These are phyloP conservation scores for Hippolais icterina DNA, from an alignment of 2,113 vertebrate species.

Conservation along the genomic window DNA sequence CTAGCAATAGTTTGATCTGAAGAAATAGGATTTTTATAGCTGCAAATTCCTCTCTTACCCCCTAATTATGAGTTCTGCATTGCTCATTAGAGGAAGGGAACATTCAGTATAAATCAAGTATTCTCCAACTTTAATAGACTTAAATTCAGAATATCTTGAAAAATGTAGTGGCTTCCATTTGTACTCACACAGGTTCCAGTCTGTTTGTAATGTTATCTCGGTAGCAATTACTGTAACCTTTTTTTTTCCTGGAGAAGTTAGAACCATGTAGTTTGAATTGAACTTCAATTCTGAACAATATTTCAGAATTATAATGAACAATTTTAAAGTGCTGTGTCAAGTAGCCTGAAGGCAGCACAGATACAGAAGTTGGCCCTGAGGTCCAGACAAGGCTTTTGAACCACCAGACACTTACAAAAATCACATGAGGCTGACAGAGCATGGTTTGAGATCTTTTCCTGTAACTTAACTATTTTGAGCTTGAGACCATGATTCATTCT, in stretches of 20 bases:
- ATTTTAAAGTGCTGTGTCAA: neutral
- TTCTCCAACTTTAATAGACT: neutral
- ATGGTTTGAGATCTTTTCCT: neutral
- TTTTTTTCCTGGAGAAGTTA: neutral
- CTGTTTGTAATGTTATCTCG: neutral
- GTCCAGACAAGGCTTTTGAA: neutral
- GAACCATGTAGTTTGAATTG: neutral
- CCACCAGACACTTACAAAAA: neutral
- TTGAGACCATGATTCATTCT: neutral
- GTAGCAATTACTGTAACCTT: neutral
- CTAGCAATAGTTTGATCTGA: neutral
- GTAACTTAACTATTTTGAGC: neutral
- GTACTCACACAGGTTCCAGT: neutral
- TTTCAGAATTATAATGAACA: too few relatives aligned
- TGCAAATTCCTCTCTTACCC: neutral
- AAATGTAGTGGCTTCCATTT: neutral
- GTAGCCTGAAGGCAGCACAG: neutral
- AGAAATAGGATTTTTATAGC: neutral
- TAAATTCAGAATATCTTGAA: neutral
- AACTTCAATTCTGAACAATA: too few relatives aligned
- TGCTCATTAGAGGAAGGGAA: neutral
- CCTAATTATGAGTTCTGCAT: neutral
- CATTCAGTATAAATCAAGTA: neutral
- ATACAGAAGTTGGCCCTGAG: neutral
- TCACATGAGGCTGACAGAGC: fast-evolving